Evolutionary conservation across 2,888 invertebrate species (phyloP).

Genomic region (Neocrepidodera transversa): DNA sequence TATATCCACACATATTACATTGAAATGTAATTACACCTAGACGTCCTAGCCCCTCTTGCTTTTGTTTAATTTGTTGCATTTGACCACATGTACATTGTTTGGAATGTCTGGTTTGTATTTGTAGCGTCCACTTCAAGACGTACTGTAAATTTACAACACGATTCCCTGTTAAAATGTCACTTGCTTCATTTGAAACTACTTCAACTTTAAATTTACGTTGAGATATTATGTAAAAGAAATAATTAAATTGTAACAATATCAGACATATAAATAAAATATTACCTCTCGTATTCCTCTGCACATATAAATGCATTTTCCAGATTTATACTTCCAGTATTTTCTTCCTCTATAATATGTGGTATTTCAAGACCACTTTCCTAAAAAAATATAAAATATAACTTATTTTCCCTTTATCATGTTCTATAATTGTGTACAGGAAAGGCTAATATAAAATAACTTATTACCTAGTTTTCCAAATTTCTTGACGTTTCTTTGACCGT

Average conservation of each 20-base stretch:
- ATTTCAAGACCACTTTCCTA: not conserved
- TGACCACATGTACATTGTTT: constrained; percentile 23
- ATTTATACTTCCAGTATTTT: too few relatives aligned
- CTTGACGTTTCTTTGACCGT: not conserved
- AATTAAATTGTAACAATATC: not conserved
- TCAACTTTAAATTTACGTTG: not conserved
- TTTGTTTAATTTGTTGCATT: constrained; percentile 1
- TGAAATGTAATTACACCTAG: not conserved
- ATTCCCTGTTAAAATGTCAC: constrained; percentile 18
- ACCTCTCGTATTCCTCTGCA: constrained; percentile 1
- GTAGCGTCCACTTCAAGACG: constrained; percentile 17
- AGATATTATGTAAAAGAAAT: not conserved
- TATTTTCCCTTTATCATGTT: too few relatives aligned
- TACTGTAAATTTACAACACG: constrained; percentile 25
- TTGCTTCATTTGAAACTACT: not conserved
- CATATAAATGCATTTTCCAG: not conserved
- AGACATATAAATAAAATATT: not conserved
- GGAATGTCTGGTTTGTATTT: constrained; percentile 21
- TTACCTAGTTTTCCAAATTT: too few relatives aligned
- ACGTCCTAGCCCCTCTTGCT: not conserved
- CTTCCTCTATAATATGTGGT: too few relatives aligned
- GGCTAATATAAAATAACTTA: not conserved
- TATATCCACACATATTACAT: constrained; percentile 10
- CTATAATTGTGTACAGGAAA: not conserved
- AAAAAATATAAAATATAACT: not conserved